Percentiles rank a stretch among this genome's conserved stretches.
Conservation (phyloP, 2,797 vertebrate genomes). For the Adrianichthys oophorus region DNA sequence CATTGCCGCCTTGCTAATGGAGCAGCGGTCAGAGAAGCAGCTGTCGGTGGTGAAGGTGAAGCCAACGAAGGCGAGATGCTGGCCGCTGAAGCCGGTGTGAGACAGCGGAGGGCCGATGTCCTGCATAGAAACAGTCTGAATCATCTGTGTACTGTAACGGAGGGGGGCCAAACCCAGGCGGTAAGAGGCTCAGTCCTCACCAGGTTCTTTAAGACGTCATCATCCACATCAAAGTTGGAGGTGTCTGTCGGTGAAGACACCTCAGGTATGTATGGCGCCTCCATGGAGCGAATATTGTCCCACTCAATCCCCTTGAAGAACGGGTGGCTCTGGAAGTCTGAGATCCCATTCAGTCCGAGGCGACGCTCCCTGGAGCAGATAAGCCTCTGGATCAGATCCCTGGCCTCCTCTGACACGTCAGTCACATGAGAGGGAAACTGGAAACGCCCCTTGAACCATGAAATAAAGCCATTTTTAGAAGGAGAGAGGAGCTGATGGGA, state of each 20-base stretch:
- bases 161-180: neutral
- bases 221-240: constrained; percentile 96
- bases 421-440: constrained; percentile 92
- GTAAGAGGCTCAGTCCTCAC: constrained; percentile 69
- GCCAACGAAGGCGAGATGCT: constrained; percentile 94
- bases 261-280: constrained; percentile 95
- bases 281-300: constrained; percentile 89
- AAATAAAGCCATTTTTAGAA: neutral
- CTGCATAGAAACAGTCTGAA: constrained; percentile 62
- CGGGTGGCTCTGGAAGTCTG: constrained; percentile 89
- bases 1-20: constrained; percentile 29
- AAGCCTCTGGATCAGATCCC: constrained; percentile 92
- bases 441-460: constrained; percentile 87
- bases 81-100: constrained; percentile 91
- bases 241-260: constrained; percentile 98
- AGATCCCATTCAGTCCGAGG: constrained; percentile 89
- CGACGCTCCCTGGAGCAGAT: constrained; percentile 91
- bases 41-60: constrained; percentile 96
- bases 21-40: constrained; percentile 76
- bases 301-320: constrained; percentile 93
- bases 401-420: constrained; percentile 92
- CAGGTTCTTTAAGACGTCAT: constrained; percentile 91
- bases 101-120: constrained; percentile 88
- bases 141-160: neutral
- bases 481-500: neutral